Percentiles rank a stretch among this genome's conserved stretches.
Conservation (phyloP, 2,113 vertebrate genomes). For the Perca schrenkii region DNA sequence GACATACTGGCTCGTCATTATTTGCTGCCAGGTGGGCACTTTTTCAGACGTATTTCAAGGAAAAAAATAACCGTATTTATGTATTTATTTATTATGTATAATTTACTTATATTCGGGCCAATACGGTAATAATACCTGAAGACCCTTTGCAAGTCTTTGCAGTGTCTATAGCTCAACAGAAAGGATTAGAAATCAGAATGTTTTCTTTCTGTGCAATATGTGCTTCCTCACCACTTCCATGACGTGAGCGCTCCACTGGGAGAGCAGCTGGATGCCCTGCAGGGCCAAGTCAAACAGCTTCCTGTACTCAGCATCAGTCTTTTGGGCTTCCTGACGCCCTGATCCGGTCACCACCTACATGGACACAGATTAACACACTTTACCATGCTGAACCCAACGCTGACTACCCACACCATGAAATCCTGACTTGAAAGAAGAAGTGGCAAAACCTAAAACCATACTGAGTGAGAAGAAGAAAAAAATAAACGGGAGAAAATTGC, state of each 20-base stretch:
- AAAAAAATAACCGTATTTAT: too few species aligned
- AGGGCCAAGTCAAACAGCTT: constrained; percentile 96
- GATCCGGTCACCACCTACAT: constrained; percentile 96
- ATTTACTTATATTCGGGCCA: too few species aligned
- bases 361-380: not conserved
- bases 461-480: not conserved
- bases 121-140: too few species aligned
- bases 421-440: not conserved
- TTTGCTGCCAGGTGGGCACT: too few species aligned
- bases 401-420: not conserved
- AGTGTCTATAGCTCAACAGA: not conserved
- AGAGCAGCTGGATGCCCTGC: constrained; percentile 96
- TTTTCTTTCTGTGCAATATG: not conserved
- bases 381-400: not conserved
- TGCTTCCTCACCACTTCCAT: constrained; percentile 96
- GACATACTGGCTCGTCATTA: too few species aligned
- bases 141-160: not conserved
- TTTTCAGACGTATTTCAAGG: too few species aligned
- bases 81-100: too few species aligned
- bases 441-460: not conserved
- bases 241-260: constrained; percentile 98
- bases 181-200: too few species aligned
- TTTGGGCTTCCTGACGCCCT: constrained; percentile 95
- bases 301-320: constrained; percentile 94
- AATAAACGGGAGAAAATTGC: not conserved